These are phyloP conservation scores for Varanus komodoensis DNA, from an alignment of 2,113 vertebrate genomes.

Conservation along the genomic window DNA sequence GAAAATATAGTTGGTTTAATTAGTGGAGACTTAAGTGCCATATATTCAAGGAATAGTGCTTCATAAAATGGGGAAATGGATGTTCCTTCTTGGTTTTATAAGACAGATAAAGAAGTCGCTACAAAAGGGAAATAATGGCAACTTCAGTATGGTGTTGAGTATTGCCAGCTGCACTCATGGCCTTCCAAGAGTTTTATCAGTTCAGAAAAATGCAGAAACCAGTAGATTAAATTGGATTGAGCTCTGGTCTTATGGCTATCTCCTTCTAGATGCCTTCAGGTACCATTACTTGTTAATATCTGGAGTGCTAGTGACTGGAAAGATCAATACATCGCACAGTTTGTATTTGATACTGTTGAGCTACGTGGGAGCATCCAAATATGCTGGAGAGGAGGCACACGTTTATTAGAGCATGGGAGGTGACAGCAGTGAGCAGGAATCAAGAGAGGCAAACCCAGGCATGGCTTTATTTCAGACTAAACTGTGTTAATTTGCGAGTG, in stretches of 20 bases:
- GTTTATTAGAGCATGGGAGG: too few species aligned
- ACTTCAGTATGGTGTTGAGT: background rate
- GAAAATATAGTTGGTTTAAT: background rate
- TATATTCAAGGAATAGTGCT: background rate
- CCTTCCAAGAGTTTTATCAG: background rate
- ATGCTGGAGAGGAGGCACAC: too few species aligned
- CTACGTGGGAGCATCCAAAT: too few species aligned
- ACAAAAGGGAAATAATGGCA: background rate
- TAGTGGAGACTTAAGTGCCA: background rate
- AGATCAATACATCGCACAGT: too few species aligned
- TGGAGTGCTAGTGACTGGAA: too few species aligned
- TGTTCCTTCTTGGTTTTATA: background rate
- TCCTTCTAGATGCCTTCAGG: background rate
- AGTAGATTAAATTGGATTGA: background rate
- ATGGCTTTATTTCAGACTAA: too few species aligned
- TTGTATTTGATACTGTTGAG: too few species aligned
- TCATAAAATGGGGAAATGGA: background rate
- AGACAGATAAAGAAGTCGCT: background rate
- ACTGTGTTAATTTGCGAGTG: too few species aligned
- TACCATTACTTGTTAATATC: background rate
- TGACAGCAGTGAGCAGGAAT: too few species aligned
- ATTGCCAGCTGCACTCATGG: background rate
- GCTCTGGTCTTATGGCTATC: background rate
- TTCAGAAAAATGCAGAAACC: background rate
- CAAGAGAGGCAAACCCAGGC: too few species aligned